Evolutionary conservation across 2,113 vertebrate genomes (phyloP), one percentile per base, ranked within the genome.

Genomic region (Tinamus guttatus): DNA sequence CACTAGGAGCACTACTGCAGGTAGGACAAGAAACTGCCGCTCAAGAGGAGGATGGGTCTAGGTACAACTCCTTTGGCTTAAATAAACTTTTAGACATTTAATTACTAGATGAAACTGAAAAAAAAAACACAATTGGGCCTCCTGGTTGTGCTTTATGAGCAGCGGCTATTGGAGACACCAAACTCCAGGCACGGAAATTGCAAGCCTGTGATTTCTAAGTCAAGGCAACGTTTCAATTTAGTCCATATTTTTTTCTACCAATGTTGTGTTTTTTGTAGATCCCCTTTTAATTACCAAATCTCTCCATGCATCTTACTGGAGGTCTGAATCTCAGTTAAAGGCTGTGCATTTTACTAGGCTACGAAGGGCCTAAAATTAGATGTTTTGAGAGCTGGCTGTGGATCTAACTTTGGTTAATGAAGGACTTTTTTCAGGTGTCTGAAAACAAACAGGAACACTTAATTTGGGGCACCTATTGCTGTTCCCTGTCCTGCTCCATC

Each of bases 391-490:
- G 38, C 56, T 52, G 56, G 2, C 65, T 68, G 11, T 81, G 77
- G 47, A 27, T 75, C 60, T 56, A 43, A 25, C 56, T 65, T 56
- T 56, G 34, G 9, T 60, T 64, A 78, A 52, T 0, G 0, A 74
- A 28, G 9, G 32, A 4, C 51, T 73, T 1, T 82, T 89, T 49
- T 88, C 36, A 36, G 73, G 41, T 38, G 51, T 81, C 58, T 81
- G 73, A 58, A 87, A 78, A 56, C 30, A 64, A 79, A 38, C 32
- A 71, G 47, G n/a, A 63, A 88, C 11, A 51, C 2, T 27, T 56
- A 34, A 0, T 0, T 20, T 70, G 28, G 51, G 43, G 64, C 58
- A 52, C 34, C 21, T 86, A 84, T 41, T 0, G 0, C 36, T 54
- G 13, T 64, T 87, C 81, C 47, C 83, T 89, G 52, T 51, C 56